These are phyloP conservation scores for Spizaetus ornatus DNA, from an alignment of 2,113 vertebrate species.

Conservation along the genomic window DNA sequence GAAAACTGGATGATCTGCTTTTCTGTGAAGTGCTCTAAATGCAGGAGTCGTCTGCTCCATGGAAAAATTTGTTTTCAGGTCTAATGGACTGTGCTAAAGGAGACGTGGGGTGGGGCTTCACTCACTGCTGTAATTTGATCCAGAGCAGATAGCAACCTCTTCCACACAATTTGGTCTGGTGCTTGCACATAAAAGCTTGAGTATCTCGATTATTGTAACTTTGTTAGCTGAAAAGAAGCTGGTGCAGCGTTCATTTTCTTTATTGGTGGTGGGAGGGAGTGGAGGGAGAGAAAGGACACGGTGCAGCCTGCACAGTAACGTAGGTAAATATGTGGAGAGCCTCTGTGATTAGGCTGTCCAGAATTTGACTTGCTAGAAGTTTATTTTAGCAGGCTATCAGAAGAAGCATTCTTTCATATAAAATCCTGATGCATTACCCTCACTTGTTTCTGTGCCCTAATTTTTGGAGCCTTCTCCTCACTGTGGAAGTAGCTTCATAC, in stretches of 20 bases:
- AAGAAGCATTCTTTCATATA: conserved; percentile 44
- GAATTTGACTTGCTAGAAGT: conserved; percentile 61
- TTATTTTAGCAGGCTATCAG: conserved; percentile 61
- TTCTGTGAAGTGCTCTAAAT: conserved; percentile 81
- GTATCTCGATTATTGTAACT: conserved; percentile 74
- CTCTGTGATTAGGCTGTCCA: conserved; percentile 32
- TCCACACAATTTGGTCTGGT: conserved; percentile 81
- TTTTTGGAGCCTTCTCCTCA: background rate
- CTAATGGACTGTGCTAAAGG: conserved; percentile 86
- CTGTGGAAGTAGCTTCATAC: conserved; percentile 18
- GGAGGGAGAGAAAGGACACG: conserved; percentile 6
- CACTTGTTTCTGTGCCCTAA: background rate
- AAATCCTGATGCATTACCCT: conserved; percentile 28
- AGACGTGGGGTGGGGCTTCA: conserved; percentile 88
- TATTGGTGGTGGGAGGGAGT: conserved; percentile 29
- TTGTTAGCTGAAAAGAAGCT: conserved; percentile 72
- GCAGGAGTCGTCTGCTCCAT: conserved; percentile 83
- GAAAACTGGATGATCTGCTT: conserved; percentile 78
- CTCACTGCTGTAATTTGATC: conserved; percentile 91
- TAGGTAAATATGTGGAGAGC: conserved; percentile 54
- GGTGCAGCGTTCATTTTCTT: conserved; percentile 63
- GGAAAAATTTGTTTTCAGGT: conserved; percentile 87
- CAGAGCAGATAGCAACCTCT: conserved; percentile 85
- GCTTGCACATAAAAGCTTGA: conserved; percentile 75
- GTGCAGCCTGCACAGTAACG: conserved; percentile 34